Evolutionary conservation across 2,797 vertebrate species (phyloP).

Genomic region (Silurus lanzhouensis): DNA sequence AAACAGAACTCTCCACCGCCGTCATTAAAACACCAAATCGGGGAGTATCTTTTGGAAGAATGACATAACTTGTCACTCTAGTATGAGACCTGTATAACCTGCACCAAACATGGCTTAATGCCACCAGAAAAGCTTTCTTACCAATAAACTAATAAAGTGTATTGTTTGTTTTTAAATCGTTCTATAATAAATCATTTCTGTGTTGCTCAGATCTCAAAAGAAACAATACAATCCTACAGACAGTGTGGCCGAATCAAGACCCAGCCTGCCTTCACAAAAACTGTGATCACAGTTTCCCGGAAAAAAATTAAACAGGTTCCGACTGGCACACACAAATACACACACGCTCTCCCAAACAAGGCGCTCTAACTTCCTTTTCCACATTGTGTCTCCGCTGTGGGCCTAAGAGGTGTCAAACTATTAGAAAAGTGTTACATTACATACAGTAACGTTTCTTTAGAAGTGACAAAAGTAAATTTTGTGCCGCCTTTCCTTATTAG

Average conservation of each 20-base stretch:
- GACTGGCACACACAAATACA: neutral
- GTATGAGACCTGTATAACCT: neutral
- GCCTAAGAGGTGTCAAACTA: conserved; percentile 41
- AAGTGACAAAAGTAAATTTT: conserved; percentile 21
- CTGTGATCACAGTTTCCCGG: conserved; percentile 15
- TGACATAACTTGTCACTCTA: neutral
- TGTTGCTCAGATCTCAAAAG: neutral
- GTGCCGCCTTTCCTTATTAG: conserved; percentile 15
- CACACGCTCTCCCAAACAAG: neutral
- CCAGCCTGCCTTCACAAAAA: neutral
- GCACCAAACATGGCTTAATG: neutral
- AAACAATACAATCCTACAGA: neutral
- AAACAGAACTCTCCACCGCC: too few relatives aligned
- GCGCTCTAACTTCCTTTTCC: conserved; percentile 10
- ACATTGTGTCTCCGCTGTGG: conserved; percentile 9
- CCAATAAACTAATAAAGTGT: too few relatives aligned
- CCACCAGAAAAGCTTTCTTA: neutral
- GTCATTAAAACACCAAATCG: neutral
- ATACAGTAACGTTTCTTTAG: neutral
- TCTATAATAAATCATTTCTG: neutral
- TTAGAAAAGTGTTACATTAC: conserved; percentile 35
- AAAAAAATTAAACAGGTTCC: conserved; percentile 10
- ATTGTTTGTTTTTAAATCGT: too few relatives aligned
- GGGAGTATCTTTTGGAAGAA: neutral
- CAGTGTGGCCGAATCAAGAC: neutral